phyloP scores from a whole-genome alignment of 2,888 invertebrate genomes.

The Formica aserva region DNA sequence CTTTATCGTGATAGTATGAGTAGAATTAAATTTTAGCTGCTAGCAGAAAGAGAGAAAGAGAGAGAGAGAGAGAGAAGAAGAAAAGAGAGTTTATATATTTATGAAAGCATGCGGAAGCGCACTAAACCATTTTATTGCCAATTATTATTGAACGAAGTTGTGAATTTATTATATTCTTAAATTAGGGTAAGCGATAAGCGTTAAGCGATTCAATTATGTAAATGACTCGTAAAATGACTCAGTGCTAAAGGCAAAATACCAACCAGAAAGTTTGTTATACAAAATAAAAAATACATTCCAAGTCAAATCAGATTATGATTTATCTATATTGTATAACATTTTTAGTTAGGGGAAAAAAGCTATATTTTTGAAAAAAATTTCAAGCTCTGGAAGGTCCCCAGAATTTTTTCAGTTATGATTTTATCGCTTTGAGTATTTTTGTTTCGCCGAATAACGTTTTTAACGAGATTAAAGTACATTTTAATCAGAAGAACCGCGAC shows the following conservation, averaged over 20 bases:
- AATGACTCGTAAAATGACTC: conserved; percentile 38
- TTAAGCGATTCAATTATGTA: conserved; percentile 46
- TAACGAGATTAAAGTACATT: background rate
- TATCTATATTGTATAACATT: background rate
- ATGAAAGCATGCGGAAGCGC: conserved; percentile 38
- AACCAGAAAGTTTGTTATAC: background rate
- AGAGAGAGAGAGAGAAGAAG: background rate
- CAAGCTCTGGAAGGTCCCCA: background rate
- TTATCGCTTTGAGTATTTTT: background rate
- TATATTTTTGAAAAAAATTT: background rate
- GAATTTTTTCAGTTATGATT: background rate
- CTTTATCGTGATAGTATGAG: conserved; percentile 3
- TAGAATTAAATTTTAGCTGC: conserved; percentile 29
- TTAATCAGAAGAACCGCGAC: background rate
- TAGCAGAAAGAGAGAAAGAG: background rate
- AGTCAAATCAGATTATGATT: conserved; percentile 2
- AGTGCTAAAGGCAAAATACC: conserved; percentile 11
- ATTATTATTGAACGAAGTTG: conserved; percentile 41
- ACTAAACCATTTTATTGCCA: conserved; percentile 22
- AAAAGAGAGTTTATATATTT: conserved; percentile 32
- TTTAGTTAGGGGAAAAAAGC: conserved; percentile 53
- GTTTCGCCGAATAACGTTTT: background rate
- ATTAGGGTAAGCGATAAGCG: background rate
- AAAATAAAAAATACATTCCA: conserved; percentile 6
- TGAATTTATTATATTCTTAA: conserved; percentile 44